A percentile compares a stretch with the other conserved stretches of the same genome.
Conservation (phyloP, 2,797 vertebrate species). For the Otolemur crassicaudatus region DNA sequence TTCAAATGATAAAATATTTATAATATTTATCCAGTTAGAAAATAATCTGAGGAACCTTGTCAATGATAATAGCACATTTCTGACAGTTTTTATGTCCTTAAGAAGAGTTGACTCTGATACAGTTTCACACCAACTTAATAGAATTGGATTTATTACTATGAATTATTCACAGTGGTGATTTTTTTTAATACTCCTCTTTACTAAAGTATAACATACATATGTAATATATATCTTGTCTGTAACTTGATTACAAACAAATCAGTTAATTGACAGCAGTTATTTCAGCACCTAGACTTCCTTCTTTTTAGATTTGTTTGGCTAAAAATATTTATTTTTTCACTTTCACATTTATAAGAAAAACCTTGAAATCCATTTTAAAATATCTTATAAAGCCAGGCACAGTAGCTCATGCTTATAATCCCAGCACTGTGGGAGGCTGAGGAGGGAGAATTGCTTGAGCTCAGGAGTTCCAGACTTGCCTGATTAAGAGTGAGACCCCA, state of each 20-base stretch:
- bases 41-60: not conserved
- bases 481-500: too few relatives aligned
- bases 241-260: not conserved
- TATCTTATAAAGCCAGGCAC: not conserved
- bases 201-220: not conserved
- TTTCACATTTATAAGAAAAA: conserved; percentile 52
- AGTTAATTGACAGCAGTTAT: not conserved
- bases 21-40: not conserved
- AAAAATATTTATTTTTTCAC: not conserved
- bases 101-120: not conserved
- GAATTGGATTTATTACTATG: not conserved
- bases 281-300: conserved; percentile 1
- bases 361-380: conserved; percentile 18
- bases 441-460: too few relatives aligned
- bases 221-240: not conserved
- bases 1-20: not conserved
- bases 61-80: not conserved
- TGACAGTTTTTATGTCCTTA: not conserved
- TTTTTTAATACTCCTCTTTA: conserved; percentile 7
- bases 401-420: too few relatives aligned
- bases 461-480: too few relatives aligned
- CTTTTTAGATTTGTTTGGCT: not conserved
- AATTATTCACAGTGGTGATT: not conserved
- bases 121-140: not conserved
- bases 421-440: too few relatives aligned